These are phyloP conservation scores for Lordiphosa clarofinis DNA, from an alignment of 1,140 invertebrate genomes.

Conservation along the genomic window DNA sequence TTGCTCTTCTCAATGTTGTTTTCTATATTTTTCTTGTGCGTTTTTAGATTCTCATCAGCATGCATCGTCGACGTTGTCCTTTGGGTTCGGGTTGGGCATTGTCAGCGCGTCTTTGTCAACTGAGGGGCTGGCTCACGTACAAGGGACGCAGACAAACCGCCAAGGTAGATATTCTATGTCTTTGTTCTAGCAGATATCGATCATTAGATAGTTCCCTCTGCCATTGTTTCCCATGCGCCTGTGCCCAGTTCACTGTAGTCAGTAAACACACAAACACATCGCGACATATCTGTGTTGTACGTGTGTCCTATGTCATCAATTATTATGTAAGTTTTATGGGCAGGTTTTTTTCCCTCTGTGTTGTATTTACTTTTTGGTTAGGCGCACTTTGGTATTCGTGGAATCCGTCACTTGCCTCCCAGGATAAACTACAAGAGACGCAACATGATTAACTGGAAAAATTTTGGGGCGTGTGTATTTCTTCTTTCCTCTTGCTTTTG, in stretches of 20 bases:
- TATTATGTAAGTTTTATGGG: constrained; percentile 54
- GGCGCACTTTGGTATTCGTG: constrained; percentile 31
- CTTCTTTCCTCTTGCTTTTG: no score
- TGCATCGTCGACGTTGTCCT: constrained; percentile 45
- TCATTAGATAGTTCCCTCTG: constrained; percentile 49
- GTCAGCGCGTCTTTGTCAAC: constrained; percentile 36
- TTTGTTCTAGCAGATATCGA: constrained; percentile 56
- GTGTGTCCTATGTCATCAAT: constrained; percentile 57
- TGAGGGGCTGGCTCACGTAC: constrained; percentile 46
- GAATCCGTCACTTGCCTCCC: constrained; percentile 36
- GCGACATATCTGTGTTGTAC: constrained; percentile 19
- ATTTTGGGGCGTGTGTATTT: constrained; percentile 46
- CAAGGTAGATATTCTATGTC: constrained; percentile 36
- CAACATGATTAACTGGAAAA: constrained; percentile 44
- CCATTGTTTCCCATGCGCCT: constrained; percentile 37
- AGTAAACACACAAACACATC: constrained; percentile 15
- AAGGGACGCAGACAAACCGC: constrained; percentile 24
- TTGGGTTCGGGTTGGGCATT: constrained; percentile 18
- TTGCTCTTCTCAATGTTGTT: constrained; percentile 30
- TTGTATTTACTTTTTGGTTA: constrained; percentile 2
- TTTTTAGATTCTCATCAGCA: constrained; percentile 50
- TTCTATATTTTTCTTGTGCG: constrained; percentile 23
- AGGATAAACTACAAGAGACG: constrained; percentile 21
- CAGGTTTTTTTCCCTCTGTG: neutral
- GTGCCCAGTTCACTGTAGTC: constrained; percentile 5